Evolutionary conservation across 2,888 invertebrate genomes (phyloP).

Genomic region (Dasysyrphus tricinctus): DNA sequence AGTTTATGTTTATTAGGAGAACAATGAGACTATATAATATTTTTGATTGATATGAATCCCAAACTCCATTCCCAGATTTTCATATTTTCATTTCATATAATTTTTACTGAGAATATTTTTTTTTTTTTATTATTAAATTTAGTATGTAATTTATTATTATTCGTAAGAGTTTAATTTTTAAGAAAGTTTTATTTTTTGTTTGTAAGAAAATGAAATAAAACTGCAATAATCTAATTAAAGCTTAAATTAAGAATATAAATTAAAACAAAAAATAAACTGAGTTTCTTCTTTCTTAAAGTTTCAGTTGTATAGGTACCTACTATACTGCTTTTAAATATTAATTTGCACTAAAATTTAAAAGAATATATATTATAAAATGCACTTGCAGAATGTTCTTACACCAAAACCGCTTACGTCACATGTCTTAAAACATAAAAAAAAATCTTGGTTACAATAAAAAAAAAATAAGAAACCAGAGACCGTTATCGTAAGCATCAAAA

Average conservation of each 20-base stretch:
- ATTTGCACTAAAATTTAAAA: too few relatives aligned
- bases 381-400: too few relatives aligned
- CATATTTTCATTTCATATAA: slow-evolving; percentile 72
- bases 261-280: background rate
- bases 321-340: too few relatives aligned
- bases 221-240: slow-evolving; percentile 24
- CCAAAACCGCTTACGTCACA: too few relatives aligned
- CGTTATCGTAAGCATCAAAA: too few relatives aligned
- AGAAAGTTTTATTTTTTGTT: slow-evolving; percentile 27
- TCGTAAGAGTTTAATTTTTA: slow-evolving; percentile 38
- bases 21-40: slow-evolving; percentile 60
- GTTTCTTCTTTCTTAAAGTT: background rate
- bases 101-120: slow-evolving; percentile 63
- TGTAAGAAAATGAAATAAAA: slow-evolving; percentile 25
- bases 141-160: slow-evolving; percentile 50
- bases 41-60: slow-evolving; percentile 53
- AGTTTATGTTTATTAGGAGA: slow-evolving; percentile 48
- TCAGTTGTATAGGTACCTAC: too few relatives aligned
- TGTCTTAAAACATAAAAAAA: too few relatives aligned
- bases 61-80: slow-evolving; percentile 70
- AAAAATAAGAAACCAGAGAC: too few relatives aligned
- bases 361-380: too few relatives aligned
- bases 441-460: too few relatives aligned
- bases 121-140: slow-evolving; percentile 24
- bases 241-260: slow-evolving; percentile 12